A percentile compares a stretch with the other conserved stretches of the same genome.
These are phyloP conservation scores for Anseranas semipalmata DNA, from an alignment of 2,113 vertebrate genomes.

Conservation along the genomic window DNA sequence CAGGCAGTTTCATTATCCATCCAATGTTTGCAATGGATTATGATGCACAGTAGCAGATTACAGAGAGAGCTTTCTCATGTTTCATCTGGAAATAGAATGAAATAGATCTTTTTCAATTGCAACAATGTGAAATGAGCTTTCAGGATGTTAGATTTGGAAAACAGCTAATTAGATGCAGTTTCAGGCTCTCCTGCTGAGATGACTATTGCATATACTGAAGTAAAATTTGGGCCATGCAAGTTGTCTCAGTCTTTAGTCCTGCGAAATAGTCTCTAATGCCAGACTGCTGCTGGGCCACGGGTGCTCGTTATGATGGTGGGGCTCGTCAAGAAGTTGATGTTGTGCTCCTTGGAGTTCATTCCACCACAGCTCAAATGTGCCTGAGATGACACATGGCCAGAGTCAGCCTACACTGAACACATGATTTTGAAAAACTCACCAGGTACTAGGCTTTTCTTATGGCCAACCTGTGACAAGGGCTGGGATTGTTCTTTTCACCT, in stretches of 20 bases:
- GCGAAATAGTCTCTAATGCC: neutral
- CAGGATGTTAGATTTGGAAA: neutral
- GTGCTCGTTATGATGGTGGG: neutral
- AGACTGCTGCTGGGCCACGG: neutral
- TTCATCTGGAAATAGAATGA: slow-evolving; percentile 42
- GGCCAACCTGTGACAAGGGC: rapidly evolving
- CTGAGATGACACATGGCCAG: neutral
- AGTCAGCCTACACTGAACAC: neutral
- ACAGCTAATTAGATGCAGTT: slow-evolving; percentile 2
- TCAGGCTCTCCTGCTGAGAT: neutral
- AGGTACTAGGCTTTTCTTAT: neutral
- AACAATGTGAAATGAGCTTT: neutral
- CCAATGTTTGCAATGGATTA: slow-evolving; percentile 28
- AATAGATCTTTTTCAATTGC: neutral
- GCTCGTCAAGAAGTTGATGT: neutral
- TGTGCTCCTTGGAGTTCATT: neutral
- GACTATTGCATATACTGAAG: neutral
- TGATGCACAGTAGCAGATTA: slow-evolving; percentile 4
- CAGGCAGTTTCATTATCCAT: slow-evolving; percentile 31
- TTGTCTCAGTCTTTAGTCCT: neutral
- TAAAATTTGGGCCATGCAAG: neutral
- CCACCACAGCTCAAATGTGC: neutral
- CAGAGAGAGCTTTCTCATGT: neutral
- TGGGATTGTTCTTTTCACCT: neutral
- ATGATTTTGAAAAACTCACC: neutral